Percentiles rank a stretch among this genome's conserved stretches.
phyloP scores from a whole-genome alignment of 2,888 invertebrate genomes.

The Drosophila neutralis region DNA sequence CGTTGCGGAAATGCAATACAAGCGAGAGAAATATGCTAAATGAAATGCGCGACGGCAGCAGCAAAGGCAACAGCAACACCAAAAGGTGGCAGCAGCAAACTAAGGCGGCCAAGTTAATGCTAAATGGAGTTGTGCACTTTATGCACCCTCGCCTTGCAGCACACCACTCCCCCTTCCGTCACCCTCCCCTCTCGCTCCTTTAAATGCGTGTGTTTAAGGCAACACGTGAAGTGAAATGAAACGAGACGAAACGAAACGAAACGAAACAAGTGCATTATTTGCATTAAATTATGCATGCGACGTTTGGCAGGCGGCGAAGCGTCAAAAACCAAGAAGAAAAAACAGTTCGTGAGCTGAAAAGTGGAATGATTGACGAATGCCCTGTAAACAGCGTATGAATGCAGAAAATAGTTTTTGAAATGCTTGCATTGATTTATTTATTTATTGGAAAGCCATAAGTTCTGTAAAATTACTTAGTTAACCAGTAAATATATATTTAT shows the following conservation, averaged over 20 bases:
- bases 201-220: constrained; percentile 47
- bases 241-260: constrained; percentile 63
- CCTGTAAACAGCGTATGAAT: constrained; percentile 4
- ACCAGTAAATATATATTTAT: neutral
- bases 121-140: constrained; percentile 74
- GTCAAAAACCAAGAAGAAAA: constrained; percentile 53
- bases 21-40: constrained; percentile 72
- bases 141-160: constrained; percentile 9
- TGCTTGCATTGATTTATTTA: neutral
- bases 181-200: neutral
- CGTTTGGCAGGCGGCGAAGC: constrained; percentile 59
- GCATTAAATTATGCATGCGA: constrained; percentile 79
- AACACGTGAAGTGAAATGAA: constrained; percentile 73
- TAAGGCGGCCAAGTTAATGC: constrained; percentile 63
- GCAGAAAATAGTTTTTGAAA: neutral
- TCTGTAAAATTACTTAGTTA: neutral
- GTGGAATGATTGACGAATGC: neutral
- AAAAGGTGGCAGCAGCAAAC: constrained; percentile 19
- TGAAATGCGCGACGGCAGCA: constrained; percentile 51
- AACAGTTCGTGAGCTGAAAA: neutral
- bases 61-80: constrained; percentile 19
- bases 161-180: neutral
- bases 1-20: constrained; percentile 69
- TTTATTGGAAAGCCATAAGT: neutral
- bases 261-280: constrained; percentile 81